A percentile compares a stretch with the other conserved stretches of the same genome.
Evolutionary conservation across 2,797 vertebrate genomes (phyloP).

Genomic region (Intellagama lesueurii): DNA sequence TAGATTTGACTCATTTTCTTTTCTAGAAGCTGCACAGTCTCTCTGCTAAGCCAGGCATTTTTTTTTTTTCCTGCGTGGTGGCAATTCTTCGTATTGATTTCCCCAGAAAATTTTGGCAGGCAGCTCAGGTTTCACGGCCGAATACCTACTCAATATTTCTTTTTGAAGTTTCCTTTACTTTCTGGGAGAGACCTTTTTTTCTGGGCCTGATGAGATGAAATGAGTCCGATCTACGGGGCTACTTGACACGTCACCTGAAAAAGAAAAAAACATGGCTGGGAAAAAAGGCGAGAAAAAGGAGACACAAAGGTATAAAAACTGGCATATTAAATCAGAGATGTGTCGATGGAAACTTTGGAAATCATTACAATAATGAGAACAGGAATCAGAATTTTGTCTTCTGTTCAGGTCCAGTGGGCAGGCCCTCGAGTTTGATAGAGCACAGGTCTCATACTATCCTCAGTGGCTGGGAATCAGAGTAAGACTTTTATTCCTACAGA

Average conservation of each 20-base stretch:
- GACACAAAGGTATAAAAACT: not conserved
- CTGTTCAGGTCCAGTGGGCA: too few species aligned
- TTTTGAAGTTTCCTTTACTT: constrained; percentile 14
- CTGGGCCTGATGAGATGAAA: not conserved
- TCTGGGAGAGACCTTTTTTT: not conserved
- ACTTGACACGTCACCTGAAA: not conserved
- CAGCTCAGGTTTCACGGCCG: constrained; percentile 12
- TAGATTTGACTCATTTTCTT: not conserved
- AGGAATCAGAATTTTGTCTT: too few species aligned
- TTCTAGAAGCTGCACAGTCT: fast-evolving
- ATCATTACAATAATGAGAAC: too few species aligned
- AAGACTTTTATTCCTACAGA: too few species aligned
- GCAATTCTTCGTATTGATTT: constrained; percentile 30
- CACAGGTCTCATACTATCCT: too few species aligned
- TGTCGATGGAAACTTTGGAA: too few species aligned
- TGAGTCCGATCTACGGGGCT: not conserved
- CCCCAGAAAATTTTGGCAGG: constrained; percentile 35
- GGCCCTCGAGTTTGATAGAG: too few species aligned
- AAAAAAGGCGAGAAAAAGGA: not conserved
- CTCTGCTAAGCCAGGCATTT: fast-evolving
- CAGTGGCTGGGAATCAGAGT: too few species aligned
- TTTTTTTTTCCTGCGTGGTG: not conserved
- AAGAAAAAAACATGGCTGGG: not conserved
- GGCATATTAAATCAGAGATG: too few species aligned
- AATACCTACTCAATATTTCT: constrained; percentile 36